Evolutionary conservation across 2,888 invertebrate genomes (phyloP).

Genomic region (Aleiodes alternator): DNA sequence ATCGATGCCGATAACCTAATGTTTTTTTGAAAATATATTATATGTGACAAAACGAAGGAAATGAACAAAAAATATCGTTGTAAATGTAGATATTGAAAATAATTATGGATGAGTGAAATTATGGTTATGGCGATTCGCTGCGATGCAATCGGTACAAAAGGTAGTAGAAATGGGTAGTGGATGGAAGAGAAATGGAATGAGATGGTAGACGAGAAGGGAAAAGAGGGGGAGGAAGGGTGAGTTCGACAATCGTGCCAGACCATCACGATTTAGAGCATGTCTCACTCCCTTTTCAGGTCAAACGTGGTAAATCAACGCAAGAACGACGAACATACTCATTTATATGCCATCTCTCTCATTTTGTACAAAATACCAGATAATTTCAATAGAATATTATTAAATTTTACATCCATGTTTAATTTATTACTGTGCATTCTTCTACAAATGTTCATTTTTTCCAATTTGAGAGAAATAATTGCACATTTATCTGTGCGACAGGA

Average conservation of each 20-base stretch:
- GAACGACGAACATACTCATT: conserved; percentile 8
- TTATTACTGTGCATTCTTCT: too few species aligned
- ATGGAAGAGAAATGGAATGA: conserved; percentile 4
- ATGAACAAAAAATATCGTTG: not conserved
- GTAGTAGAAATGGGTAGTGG: conserved; percentile 21
- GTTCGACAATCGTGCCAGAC: conserved; percentile 21
- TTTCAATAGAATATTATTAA: conserved; percentile 1
- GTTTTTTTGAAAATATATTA: not conserved
- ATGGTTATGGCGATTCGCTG: conserved; percentile 26
- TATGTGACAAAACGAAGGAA: not conserved
- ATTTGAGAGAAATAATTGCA: too few species aligned
- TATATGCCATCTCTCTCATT: conserved; percentile 3
- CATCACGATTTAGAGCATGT: conserved; percentile 27
- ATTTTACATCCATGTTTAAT: not conserved
- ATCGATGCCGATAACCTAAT: not conserved
- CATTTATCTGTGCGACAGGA: too few species aligned
- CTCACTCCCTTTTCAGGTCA: conserved; percentile 4
- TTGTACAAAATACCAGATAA: conserved; percentile 1
- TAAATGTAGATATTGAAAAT: conserved; percentile 29
- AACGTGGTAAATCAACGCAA: conserved; percentile 23
- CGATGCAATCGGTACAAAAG: conserved; percentile 28
- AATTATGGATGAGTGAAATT: conserved; percentile 23
- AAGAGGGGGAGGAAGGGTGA: not conserved
- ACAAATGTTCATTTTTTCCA: too few species aligned
- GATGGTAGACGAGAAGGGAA: too few species aligned